Conservation (phyloP, 1,140 invertebrate species). For the Zaprionus taronus region DNA sequence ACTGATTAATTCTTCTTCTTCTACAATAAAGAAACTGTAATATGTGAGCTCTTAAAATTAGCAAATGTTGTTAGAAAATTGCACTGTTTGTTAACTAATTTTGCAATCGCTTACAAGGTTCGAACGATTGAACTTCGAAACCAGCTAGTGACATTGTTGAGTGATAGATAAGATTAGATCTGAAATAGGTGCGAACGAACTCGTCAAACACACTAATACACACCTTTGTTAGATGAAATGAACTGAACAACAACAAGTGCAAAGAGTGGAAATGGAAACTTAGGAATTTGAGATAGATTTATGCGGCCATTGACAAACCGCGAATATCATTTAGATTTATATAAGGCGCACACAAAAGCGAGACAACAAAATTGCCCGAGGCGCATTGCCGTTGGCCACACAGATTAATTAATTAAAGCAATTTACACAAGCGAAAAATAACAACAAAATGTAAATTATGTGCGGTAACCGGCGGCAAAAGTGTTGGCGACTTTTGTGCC, state of each 20-base stretch:
- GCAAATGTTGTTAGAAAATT: slow-evolving; percentile 4
- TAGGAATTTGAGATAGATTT: slow-evolving; percentile 18
- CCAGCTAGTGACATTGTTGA: slow-evolving; percentile 2
- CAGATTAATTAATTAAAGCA: slow-evolving; percentile 58
- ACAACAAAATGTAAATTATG: slow-evolving; percentile 39
- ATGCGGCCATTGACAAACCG: slow-evolving; percentile 17
- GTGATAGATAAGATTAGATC: slow-evolving; percentile 46
- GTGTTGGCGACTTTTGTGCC: slow-evolving; percentile 29
- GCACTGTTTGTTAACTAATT: background rate
- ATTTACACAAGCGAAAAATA: slow-evolving; percentile 13
- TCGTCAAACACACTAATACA: background rate
- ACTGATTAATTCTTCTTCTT: background rate
- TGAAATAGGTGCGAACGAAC: slow-evolving; percentile 16
- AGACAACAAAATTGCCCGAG: slow-evolving; percentile 26
- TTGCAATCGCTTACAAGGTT: slow-evolving; percentile 1
- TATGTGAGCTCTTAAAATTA: background rate
- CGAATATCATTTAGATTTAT: slow-evolving; percentile 10
- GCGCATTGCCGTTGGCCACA: slow-evolving; percentile 6
- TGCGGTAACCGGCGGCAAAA: slow-evolving; percentile 47
- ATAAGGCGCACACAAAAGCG: slow-evolving; percentile 17
- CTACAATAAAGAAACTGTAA: background rate
- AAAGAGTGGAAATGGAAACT: slow-evolving; percentile 20
- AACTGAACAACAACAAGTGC: slow-evolving; percentile 13
- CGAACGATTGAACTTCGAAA: slow-evolving; percentile 20
- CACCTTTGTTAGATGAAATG: background rate